These are phyloP conservation scores for Danio kyathit DNA, from an alignment of 2,797 vertebrate species.

Conservation along the genomic window DNA sequence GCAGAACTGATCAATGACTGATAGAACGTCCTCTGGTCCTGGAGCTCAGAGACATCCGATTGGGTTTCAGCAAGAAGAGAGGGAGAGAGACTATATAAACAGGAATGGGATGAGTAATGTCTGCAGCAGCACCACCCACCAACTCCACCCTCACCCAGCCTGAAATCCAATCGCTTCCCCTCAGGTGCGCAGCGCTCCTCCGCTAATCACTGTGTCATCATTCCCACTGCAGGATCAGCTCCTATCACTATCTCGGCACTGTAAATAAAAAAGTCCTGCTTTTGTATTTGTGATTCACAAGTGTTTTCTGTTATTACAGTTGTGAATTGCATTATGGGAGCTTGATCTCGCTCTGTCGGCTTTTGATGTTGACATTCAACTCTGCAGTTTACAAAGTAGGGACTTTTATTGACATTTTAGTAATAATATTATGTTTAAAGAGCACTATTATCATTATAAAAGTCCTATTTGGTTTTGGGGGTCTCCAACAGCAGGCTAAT, in stretches of 20 bases:
- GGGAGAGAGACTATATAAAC: constrained; percentile 69
- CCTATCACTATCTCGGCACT: constrained; percentile 2
- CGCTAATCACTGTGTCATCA: constrained; percentile 26
- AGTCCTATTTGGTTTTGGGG: no score
- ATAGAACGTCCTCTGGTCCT: constrained; percentile 44
- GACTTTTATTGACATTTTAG: no score
- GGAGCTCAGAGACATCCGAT: constrained; percentile 35
- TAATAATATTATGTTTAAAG: no score
- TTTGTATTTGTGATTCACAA: no score
- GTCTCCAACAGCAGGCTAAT: no score
- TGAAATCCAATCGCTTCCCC: constrained; percentile 83
- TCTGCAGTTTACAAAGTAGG: no score
- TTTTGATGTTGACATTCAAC: no score
- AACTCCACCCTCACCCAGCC: constrained; percentile 48
- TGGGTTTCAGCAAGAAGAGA: constrained; percentile 31
- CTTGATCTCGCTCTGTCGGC: no score
- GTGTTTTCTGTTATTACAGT: no score
- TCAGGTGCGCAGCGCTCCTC: constrained; percentile 64
- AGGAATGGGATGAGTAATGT: constrained; percentile 86
- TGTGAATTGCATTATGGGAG: no score
- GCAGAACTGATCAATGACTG: constrained; percentile 39
- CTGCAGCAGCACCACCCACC: constrained; percentile 65
- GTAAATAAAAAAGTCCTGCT: no score
- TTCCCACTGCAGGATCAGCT: constrained; percentile 7
- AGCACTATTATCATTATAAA: no score